A percentile compares a stretch with the other conserved stretches of the same genome.
Evolutionary conservation across 2,113 vertebrate genomes (phyloP).

Genomic region (Atlantisia rogersi): DNA sequence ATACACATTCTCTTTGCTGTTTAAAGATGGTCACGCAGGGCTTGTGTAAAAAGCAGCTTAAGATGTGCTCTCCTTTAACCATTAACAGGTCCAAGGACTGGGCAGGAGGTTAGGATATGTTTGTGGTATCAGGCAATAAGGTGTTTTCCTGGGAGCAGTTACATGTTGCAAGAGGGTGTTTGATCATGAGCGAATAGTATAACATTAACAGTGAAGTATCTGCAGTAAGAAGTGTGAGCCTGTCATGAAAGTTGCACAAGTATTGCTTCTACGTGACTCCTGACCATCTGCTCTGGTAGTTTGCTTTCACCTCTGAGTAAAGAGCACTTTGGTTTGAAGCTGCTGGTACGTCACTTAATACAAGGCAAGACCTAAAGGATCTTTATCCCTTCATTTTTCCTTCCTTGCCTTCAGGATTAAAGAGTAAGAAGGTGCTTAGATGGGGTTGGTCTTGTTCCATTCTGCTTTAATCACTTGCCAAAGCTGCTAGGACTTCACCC

Average conservation of each 20-base stretch:
- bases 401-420: not conserved
- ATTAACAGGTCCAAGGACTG: not conserved
- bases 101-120: not conserved
- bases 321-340: not conserved
- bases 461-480: not conserved
- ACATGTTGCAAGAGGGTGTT: not conserved
- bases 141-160: not conserved
- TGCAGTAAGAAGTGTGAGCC: not conserved
- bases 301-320: not conserved
- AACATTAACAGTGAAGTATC: not conserved
- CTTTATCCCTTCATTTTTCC: conserved; percentile 15
- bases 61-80: not conserved
- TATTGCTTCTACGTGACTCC: fast-evolving
- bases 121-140: not conserved
- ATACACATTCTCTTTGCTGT: not conserved
- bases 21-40: not conserved
- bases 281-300: not conserved
- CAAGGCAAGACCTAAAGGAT: not conserved
- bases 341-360: not conserved
- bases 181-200: not conserved
- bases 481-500: not conserved
- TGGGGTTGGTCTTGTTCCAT: not conserved
- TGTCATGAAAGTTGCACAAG: not conserved
- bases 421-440: not conserved
- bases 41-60: not conserved